These are phyloP conservation scores for Scaptomyza polygonia DNA, from an alignment of 2,888 invertebrate species.

Conservation along the genomic window DNA sequence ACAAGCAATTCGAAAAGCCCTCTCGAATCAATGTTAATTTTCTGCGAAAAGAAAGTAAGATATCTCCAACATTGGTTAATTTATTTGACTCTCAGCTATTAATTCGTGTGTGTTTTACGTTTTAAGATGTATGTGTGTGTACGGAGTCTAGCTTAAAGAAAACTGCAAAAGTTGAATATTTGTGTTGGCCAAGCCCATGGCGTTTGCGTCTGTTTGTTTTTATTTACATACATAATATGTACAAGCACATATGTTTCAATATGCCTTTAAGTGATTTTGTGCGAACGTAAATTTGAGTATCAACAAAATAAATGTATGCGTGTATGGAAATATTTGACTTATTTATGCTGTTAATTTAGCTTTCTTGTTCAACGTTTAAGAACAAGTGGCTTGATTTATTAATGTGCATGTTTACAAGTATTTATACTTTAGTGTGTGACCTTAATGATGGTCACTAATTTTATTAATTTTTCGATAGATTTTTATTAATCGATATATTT, in stretches of 20 bases:
- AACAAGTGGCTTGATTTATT: background rate
- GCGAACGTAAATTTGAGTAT: background rate
- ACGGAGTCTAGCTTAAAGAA: background rate
- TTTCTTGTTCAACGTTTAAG: background rate
- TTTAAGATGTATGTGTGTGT: background rate
- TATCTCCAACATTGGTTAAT: conserved; percentile 25
- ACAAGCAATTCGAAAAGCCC: conserved; percentile 24
- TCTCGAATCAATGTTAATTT: conserved; percentile 40
- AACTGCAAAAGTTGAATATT: background rate
- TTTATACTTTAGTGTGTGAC: background rate
- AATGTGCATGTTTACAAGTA: background rate
- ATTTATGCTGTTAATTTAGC: background rate
- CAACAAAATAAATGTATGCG: conserved; percentile 6
- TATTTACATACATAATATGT: background rate
- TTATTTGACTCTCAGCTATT: conserved; percentile 5
- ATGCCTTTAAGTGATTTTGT: background rate
- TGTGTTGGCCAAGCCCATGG: conserved; percentile 9
- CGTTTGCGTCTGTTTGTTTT: conserved; percentile 1
- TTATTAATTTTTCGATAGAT: conserved; percentile 5
- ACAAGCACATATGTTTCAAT: background rate
- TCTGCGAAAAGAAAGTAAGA: conserved; percentile 52
- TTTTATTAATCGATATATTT: background rate
- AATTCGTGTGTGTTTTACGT: background rate
- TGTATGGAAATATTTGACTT: background rate
- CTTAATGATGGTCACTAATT: background rate